Base-by-base conservation (phyloP, 2,113 vertebrate species). In the Oxyura jamaicensis region DNA sequence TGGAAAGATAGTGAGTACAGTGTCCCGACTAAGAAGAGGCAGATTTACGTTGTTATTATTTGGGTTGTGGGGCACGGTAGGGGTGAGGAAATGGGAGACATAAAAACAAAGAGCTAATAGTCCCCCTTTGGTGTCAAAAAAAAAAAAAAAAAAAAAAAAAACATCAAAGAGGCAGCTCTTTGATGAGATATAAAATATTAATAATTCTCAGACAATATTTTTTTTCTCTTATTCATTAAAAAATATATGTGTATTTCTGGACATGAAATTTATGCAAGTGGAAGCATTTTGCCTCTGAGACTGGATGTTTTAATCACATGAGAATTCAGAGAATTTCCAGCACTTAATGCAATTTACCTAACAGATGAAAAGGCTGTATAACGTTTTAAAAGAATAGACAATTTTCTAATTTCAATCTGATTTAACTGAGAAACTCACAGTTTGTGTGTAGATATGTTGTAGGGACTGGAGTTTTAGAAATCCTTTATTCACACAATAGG, bases 41-140 rank as follows among this genome's bases (percentile, higher is more conserved):
- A 91, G 90, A 95, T 68, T 93, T 80, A 78, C 93, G 86, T 71
- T 93, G 59, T 90, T 86, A 91, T 95, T 95, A 82, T 95, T 96
- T 94, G 86, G 77, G 53, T 75, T 96, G 79, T 93, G 79, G 73
- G 95, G 88, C 92, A 91, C 5, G 19, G 95, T 83, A 77, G 86
- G 88, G 83, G 68, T 88, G 66, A 95, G 60, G 35, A 91, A 89
- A 80, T 90, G 22, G 26, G 62, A 92, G 58, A 91, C 33, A 74
- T 81, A 90, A 90, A 96, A 96, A 91, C 87, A 93, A 87, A 95
- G 82, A 82, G 41, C 48, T 91, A 92, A 93, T 94, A 94, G n/a
- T 15, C 18, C 80, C 77, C 80, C 77, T 92, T 60, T 94, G 52
- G 39, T 91, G 69, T 84, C 76, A 88, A 75, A 80, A 90, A 95